A percentile compares a stretch with the other conserved stretches of the same genome.
phyloP scores from a whole-genome alignment of 2,113 vertebrate species.

The Nothocercus nigrocapillus region DNA sequence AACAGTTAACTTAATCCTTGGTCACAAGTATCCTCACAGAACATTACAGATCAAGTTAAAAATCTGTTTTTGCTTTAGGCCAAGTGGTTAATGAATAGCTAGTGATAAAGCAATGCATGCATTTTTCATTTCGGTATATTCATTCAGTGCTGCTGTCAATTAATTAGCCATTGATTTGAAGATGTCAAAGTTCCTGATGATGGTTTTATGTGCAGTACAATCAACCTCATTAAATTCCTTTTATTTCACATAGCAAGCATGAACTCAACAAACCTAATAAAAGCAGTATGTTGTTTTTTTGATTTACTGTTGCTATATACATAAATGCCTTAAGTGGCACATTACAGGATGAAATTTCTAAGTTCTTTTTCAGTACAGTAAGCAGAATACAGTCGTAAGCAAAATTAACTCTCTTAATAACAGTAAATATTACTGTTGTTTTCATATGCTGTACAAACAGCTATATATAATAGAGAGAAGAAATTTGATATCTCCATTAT shows the following conservation, averaged over 20 bases:
- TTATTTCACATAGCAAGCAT: conserved; percentile 19
- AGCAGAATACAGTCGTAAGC: background rate
- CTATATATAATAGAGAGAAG: background rate
- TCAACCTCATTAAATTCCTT: conserved; percentile 47
- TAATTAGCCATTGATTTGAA: conserved; percentile 49
- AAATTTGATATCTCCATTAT: background rate
- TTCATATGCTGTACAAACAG: background rate
- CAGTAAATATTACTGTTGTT: background rate
- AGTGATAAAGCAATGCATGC: background rate
- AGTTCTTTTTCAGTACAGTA: background rate
- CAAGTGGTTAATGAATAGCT: background rate
- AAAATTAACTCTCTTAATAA: background rate
- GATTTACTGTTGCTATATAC: conserved; percentile 3
- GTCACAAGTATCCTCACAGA: background rate
- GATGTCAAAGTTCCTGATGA: conserved; percentile 10
- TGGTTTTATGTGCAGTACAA: conserved; percentile 17
- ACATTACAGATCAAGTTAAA: conserved; percentile 21
- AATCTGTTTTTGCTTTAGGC: conserved; percentile 18
- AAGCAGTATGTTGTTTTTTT: conserved; percentile 1
- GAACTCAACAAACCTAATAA: background rate
- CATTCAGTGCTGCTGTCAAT: background rate
- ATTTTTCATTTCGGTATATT: conserved; percentile 18
- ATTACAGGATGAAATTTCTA: background rate
- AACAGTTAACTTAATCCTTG: background rate
- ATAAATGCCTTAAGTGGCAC: background rate